These are phyloP conservation scores for Endomychus coccineus DNA, from an alignment of 2,888 invertebrate species.

Conservation along the genomic window DNA sequence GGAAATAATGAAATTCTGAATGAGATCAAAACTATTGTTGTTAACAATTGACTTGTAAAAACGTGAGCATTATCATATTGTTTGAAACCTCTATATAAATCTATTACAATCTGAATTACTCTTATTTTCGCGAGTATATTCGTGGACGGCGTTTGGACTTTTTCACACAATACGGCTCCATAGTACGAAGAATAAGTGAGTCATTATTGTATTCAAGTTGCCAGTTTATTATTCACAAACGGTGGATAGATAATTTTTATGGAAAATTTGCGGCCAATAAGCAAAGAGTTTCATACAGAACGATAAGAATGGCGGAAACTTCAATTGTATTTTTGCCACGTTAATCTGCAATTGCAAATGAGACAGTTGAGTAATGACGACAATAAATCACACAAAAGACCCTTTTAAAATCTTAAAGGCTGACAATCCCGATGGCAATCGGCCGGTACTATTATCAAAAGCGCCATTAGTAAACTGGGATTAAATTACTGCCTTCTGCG, in stretches of 20 bases:
- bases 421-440: slow-evolving; percentile 34
- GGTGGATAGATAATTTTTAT: slow-evolving; percentile 37
- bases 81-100: no score
- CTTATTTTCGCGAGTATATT: no score
- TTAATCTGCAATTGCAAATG: slow-evolving; percentile 35
- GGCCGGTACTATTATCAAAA: slow-evolving; percentile 35
- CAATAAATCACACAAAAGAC: slow-evolving; percentile 38
- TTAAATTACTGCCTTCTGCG: slow-evolving; percentile 35
- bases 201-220: no score
- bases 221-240: no score
- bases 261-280: slow-evolving; percentile 34
- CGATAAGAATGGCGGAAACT: slow-evolving; percentile 14
- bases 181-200: no score
- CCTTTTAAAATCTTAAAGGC: slow-evolving; percentile 33
- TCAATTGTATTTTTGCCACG: slow-evolving; percentile 26
- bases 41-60: no score
- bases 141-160: no score
- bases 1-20: no score
- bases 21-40: no score
- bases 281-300: slow-evolving; percentile 16
- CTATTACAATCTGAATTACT: no score
- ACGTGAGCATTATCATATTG: no score
- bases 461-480: slow-evolving; percentile 39
- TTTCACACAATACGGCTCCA: no score
- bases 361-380: slow-evolving; percentile 36